These are phyloP conservation scores for Lota lota DNA, from an alignment of 2,113 vertebrate species.

Conservation along the genomic window DNA sequence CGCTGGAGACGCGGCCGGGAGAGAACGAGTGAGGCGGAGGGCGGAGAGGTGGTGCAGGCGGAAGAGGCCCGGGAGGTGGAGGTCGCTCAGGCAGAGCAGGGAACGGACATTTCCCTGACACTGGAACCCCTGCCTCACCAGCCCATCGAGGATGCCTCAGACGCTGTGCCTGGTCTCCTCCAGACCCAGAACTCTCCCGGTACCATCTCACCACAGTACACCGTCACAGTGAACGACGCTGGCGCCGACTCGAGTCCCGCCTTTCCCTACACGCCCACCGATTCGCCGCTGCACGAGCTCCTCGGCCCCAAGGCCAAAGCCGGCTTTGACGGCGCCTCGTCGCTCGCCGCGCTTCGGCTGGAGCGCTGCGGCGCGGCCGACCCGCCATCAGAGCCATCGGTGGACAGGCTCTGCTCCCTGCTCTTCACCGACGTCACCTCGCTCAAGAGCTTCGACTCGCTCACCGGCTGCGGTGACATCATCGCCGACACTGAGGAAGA, in stretches of 20 bases:
- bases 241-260: conserved; percentile 54
- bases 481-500: conserved; percentile 95
- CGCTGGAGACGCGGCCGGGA: conserved; percentile 83
- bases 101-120: conserved; percentile 71
- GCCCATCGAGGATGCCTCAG: conserved; percentile 49
- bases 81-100: conserved; percentile 70
- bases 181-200: conserved; percentile 37
- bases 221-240: conserved; percentile 54
- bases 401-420: conserved; percentile 89
- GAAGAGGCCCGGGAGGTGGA: conserved; percentile 62
- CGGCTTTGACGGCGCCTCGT: conserved; percentile 55
- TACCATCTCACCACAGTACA: conserved; percentile 54
- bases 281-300: conserved; percentile 51
- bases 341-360: conserved; percentile 73
- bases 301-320: conserved; percentile 53
- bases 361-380: conserved; percentile 82
- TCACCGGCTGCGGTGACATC: conserved; percentile 98
- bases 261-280: conserved; percentile 57
- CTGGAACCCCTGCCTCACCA: conserved; percentile 68
- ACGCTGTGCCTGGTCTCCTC: conserved; percentile 33
- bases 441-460: conserved; percentile 99
- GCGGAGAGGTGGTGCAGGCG: conserved; percentile 55
- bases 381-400: conserved; percentile 90
- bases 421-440: conserved; percentile 98
- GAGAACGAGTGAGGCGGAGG: conserved; percentile 69